phyloP scores from a whole-genome alignment of 2,797 vertebrate species.

The Lerista edwardsae region DNA sequence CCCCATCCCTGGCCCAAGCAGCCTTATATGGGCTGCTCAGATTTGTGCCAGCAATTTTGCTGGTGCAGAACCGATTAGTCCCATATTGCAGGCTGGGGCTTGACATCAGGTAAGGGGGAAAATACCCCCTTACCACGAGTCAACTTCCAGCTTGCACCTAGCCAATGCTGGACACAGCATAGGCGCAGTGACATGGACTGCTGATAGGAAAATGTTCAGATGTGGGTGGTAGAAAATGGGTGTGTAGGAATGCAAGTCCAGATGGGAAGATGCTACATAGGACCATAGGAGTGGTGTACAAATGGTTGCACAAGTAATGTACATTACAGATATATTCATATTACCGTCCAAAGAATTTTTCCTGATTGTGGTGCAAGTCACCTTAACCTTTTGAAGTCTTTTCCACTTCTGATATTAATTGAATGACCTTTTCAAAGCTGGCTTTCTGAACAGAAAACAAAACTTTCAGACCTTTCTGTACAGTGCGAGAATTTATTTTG shows the following conservation, averaged over 20 bases:
- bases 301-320: neutral
- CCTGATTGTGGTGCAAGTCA: neutral
- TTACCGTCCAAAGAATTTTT: neutral
- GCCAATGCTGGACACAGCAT: too few relatives aligned
- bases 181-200: too few relatives aligned
- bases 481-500: conserved; percentile 2
- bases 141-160: too few relatives aligned
- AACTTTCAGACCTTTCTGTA: neutral
- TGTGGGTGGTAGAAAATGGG: neutral
- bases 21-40: too few relatives aligned
- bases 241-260: neutral
- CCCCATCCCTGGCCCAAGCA: too few relatives aligned
- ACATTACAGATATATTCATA: neutral
- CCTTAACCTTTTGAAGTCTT: conserved; percentile 16
- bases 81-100: too few relatives aligned
- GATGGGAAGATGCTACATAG: neutral
- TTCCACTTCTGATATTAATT: conserved; percentile 19
- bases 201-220: too few relatives aligned
- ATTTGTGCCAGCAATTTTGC: too few relatives aligned
- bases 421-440: conserved; percentile 24
- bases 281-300: neutral
- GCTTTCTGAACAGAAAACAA: conserved; percentile 25
- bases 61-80: too few relatives aligned
- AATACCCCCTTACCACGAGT: too few relatives aligned
- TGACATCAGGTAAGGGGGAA: too few relatives aligned